These are phyloP conservation scores for Corythornis cristatus DNA, from an alignment of 2,113 vertebrate species.

Conservation along the genomic window DNA sequence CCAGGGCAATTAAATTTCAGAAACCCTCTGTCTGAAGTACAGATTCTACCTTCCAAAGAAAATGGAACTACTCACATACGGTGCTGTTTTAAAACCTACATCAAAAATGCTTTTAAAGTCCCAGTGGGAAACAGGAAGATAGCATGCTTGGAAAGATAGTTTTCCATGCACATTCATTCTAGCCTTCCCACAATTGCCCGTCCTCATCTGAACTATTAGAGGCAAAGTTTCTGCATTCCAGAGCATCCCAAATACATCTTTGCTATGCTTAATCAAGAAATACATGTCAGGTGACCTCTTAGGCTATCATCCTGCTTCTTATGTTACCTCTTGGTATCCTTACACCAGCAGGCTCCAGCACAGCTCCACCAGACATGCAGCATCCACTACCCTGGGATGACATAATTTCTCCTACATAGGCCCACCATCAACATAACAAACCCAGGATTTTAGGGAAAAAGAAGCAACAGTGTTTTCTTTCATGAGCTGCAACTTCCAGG, in stretches of 20 bases:
- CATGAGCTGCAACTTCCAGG: fast-evolving
- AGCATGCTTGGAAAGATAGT: not conserved
- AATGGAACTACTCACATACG: not conserved
- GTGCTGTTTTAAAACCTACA: fast-evolving
- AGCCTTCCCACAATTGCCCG: not conserved
- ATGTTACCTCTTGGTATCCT: not conserved
- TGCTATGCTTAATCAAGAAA: not conserved
- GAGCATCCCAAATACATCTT: not conserved
- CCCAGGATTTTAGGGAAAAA: not conserved
- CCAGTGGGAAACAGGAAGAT: not conserved
- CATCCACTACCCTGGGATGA: not conserved
- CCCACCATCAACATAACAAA: not conserved
- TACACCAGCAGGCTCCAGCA: not conserved
- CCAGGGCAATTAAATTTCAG: not conserved
- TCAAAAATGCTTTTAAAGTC: fast-evolving
- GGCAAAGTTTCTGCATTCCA: not conserved
- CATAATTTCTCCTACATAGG: not conserved
- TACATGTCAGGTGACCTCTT: not conserved
- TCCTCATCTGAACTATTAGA: not conserved
- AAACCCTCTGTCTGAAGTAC: not conserved
- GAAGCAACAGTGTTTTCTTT: not conserved
- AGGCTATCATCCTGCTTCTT: not conserved
- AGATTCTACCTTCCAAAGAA: not conserved
- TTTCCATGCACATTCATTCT: not conserved
- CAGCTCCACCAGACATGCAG: not conserved